Evolutionary conservation across 2,888 invertebrate species (phyloP), one percentile per base, ranked within the genome.

Genomic region (Xestoiulus laeticollis): DNA sequence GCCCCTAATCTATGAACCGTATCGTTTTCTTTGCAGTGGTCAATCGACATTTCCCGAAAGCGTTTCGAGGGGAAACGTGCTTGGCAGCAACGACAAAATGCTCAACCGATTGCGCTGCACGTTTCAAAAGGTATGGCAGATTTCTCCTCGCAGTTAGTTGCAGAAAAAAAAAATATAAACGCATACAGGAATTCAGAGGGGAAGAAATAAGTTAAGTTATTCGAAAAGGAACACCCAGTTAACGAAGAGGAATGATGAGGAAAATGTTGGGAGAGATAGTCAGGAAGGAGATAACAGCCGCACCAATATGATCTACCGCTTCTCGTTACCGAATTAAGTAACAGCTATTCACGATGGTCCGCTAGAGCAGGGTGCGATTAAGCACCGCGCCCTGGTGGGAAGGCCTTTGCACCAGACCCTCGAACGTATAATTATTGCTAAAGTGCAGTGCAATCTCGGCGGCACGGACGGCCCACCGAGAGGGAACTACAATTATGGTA

Each of bases 401-500:
- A 59, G n/a, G 59, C n/a, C 16, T 59, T n/a, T 8, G 59, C 59
- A n/a, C 59, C n/a, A 59, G 59, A 59, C 59, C 59, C 22, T 59
- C 59, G 22, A n/a, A 59, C 59, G 59, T 59, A 59, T 59, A 59
- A n/a, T 59, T 59, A 59, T 59, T 59, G 59, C 59, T 59, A 59
- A 59, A 59, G 22, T 59, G 59, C 59, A 59, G 59, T 59, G 59
- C 59, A 59, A 59, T 59, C 59, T 59, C 59, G 22, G 59, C 22
- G 10, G 59, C 59, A 8, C 14, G 3, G 48, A n/a, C n/a, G 22
- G n/a, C 59, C 22, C 4, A 10, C 6, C 1, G 59, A 59, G 59
- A 59, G 59, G 59, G 59, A 59, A 59, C 59, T 59, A 59, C 59
- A 59, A 59, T 59, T 59, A 59, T 59, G 59, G 59, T 59, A 59